phyloP scores from a whole-genome alignment of 2,797 vertebrate genomes.

The Antrozous pallidus region DNA sequence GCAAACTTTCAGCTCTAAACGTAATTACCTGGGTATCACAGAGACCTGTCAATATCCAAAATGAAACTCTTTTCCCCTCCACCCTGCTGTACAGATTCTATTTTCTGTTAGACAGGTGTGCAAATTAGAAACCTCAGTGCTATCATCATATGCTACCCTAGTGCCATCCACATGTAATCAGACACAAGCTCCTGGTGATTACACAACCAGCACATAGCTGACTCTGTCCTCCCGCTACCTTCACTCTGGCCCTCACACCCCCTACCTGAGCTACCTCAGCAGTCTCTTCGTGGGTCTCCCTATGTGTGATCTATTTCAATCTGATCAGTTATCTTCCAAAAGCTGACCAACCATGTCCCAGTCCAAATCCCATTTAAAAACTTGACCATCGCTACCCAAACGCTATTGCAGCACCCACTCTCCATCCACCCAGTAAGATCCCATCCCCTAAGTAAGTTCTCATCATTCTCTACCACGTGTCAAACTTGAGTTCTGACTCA shows the following conservation, averaged over 20 bases:
- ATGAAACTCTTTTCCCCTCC: not conserved
- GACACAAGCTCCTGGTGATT: not conserved
- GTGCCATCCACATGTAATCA: not conserved
- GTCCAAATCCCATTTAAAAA: not conserved
- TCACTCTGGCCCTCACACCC: not conserved
- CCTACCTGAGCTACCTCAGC: not conserved
- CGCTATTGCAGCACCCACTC: not conserved
- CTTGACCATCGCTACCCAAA: not conserved
- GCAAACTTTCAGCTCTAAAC: not conserved
- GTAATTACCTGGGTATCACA: not conserved
- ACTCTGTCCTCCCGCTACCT: not conserved
- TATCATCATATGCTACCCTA: not conserved
- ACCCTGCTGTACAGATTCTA: not conserved
- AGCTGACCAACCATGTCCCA: not conserved
- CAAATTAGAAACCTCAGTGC: not conserved
- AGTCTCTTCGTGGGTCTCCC: not conserved
- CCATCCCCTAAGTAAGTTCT: not conserved
- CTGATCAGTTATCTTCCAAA: not conserved
- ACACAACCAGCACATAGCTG: not conserved
- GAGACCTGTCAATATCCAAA: not conserved
- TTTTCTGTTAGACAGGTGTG: not conserved
- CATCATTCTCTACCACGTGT: not conserved
- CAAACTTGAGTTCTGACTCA: not conserved
- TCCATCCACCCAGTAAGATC: too few relatives aligned
- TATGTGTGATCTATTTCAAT: not conserved